Evolutionary conservation across 2,797 vertebrate species (phyloP).

Genomic region (Saguinus oedipus): DNA sequence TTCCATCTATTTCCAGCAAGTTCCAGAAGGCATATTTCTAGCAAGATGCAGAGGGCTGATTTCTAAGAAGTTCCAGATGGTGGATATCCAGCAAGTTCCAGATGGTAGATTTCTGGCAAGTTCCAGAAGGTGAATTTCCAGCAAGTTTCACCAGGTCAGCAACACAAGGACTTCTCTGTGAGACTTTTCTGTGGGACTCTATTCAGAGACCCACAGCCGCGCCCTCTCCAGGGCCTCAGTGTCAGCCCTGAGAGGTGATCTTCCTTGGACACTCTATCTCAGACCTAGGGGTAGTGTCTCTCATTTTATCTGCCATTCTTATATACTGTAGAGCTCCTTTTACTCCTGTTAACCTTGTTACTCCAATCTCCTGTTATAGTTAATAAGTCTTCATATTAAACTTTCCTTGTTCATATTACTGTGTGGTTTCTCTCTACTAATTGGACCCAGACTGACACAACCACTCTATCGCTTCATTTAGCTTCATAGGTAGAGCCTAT

Average conservation of each 20-base stretch:
- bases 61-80: background rate
- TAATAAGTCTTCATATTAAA: slow-evolving; percentile 46
- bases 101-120: background rate
- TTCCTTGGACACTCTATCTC: background rate
- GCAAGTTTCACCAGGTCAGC: background rate
- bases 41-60: background rate
- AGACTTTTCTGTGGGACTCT: background rate
- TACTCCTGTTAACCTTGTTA: background rate
- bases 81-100: background rate
- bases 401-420: background rate
- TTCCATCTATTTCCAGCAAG: background rate
- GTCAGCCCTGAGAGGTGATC: background rate
- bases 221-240: background rate
- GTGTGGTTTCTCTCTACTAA: slow-evolving; percentile 15
- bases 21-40: background rate
- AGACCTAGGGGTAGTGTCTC: background rate
- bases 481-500: background rate
- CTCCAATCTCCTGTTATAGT: background rate
- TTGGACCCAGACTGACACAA: background rate
- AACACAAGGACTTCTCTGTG: background rate
- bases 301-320: background rate
- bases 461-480: background rate
- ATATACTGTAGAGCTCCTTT: background rate
- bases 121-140: background rate
- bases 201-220: background rate